Percentiles rank a stretch among this genome's conserved stretches.
These are phyloP conservation scores for Cranoglanis bouderius DNA, from an alignment of 2,113 vertebrate species.

Conservation along the genomic window DNA sequence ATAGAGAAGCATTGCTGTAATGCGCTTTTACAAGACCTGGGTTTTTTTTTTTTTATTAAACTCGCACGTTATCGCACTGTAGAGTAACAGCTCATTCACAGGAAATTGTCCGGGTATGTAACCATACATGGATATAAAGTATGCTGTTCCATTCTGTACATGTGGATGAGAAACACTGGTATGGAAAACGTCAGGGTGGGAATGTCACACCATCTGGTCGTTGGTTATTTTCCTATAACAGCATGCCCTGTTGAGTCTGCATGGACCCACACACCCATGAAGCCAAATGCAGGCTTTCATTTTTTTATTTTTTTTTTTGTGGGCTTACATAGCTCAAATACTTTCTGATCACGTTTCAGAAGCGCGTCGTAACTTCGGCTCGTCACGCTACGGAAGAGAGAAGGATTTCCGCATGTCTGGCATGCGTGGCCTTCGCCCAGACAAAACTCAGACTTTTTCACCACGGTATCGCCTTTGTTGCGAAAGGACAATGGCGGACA, in stretches of 20 bases:
- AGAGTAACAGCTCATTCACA: background rate
- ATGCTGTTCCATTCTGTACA: background rate
- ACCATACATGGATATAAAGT: background rate
- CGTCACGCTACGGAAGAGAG: background rate
- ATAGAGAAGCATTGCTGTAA: background rate
- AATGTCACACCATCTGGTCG: background rate
- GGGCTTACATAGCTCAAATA: background rate
- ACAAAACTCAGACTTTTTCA: background rate
- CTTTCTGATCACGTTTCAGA: background rate
- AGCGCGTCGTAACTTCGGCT: background rate
- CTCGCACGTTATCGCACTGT: background rate
- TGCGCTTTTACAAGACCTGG: background rate
- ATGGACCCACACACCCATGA: background rate
- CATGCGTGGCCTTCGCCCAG: background rate
- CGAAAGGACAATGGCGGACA: constrained; percentile 27
- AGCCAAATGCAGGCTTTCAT: background rate
- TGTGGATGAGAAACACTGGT: background rate
- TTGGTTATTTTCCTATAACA: background rate
- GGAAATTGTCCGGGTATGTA: background rate
- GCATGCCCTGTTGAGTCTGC: background rate
- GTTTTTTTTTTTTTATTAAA: too few species aligned
- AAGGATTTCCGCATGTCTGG: background rate
- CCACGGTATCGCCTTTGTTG: background rate
- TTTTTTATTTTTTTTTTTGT: background rate
- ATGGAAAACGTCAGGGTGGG: background rate